These are phyloP conservation scores for Eupeodes latifasciatus DNA, from an alignment of 2,888 invertebrate species.

Conservation along the genomic window DNA sequence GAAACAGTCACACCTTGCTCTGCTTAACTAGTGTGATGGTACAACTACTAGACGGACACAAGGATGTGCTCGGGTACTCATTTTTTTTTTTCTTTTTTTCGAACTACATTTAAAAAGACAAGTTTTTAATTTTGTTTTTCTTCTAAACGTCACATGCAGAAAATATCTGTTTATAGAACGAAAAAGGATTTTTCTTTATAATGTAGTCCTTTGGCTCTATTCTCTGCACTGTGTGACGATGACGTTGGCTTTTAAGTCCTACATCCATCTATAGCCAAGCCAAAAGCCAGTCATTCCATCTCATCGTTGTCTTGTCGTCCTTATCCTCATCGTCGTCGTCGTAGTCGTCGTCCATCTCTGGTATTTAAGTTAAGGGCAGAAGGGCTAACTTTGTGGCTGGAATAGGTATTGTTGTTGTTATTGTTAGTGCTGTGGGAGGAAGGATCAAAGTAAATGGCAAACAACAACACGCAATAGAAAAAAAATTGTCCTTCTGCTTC, in stretches of 20 bases:
- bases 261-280: constrained; percentile 33
- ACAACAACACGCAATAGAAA: constrained; percentile 18
- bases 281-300: neutral
- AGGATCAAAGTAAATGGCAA: constrained; percentile 48
- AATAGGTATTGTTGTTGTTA: neutral
- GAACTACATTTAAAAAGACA: neutral
- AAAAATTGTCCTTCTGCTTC: constrained; percentile 2
- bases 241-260: constrained; percentile 55
- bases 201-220: neutral
- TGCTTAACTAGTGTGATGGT: constrained; percentile 29
- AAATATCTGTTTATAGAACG: constrained; percentile 23
- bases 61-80: neutral
- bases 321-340: neutral
- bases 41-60: constrained; percentile 57
- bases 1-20: constrained; percentile 27
- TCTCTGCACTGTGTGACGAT: constrained; percentile 9
- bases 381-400: constrained; percentile 1
- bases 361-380: neutral
- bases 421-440: neutral
- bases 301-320: neutral
- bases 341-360: constrained; percentile 5
- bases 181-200: constrained; percentile 6
- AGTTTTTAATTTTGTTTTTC: neutral
- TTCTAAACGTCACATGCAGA: constrained; percentile 23
- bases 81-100: neutral